A percentile compares a stretch with the other conserved stretches of the same genome.
Evolutionary conservation across 2,888 invertebrate species (phyloP).

Genomic region (Chloromyia formosa): DNA sequence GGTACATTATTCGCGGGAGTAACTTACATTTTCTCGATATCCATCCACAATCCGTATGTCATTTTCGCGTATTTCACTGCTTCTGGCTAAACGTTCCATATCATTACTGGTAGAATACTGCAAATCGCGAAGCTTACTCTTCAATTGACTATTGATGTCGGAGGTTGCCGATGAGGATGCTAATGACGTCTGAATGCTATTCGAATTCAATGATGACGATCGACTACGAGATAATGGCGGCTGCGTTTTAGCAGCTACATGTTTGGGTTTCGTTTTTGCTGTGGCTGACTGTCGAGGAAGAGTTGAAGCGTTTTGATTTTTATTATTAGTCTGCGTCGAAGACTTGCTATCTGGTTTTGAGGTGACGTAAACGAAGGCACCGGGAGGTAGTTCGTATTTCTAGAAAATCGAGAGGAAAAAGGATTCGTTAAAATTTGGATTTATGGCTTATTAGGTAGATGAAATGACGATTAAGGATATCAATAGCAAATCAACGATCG

Average conservation of each 20-base stretch:
- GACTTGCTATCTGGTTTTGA: slow-evolving; percentile 48
- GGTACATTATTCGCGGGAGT: not conserved
- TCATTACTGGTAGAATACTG: slow-evolving; percentile 58
- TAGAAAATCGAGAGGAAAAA: slow-evolving; percentile 34
- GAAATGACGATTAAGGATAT: no score
- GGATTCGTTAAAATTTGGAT: no score
- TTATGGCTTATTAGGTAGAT: no score
- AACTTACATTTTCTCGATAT: slow-evolving; percentile 61
- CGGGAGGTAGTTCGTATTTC: slow-evolving; percentile 60
- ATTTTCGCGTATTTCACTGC: slow-evolving; percentile 51
- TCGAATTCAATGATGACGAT: slow-evolving; percentile 41
- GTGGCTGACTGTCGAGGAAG: slow-evolving; percentile 43
- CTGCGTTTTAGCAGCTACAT: not conserved
- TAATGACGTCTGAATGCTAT: not conserved
- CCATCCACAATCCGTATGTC: slow-evolving; percentile 63
- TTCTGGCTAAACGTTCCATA: slow-evolving; percentile 56
- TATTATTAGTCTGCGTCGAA: not conserved
- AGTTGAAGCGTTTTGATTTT: slow-evolving; percentile 28
- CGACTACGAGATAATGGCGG: slow-evolving; percentile 24
- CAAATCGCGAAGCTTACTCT: slow-evolving; percentile 54
- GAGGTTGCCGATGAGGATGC: not conserved
- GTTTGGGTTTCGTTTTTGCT: slow-evolving; percentile 25
- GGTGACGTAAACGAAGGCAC: slow-evolving; percentile 59
- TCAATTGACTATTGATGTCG: not conserved
- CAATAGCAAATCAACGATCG: no score